Base-by-base conservation (phyloP, 2,797 vertebrate genomes). In the Gadopsis marmoratus region DNA sequence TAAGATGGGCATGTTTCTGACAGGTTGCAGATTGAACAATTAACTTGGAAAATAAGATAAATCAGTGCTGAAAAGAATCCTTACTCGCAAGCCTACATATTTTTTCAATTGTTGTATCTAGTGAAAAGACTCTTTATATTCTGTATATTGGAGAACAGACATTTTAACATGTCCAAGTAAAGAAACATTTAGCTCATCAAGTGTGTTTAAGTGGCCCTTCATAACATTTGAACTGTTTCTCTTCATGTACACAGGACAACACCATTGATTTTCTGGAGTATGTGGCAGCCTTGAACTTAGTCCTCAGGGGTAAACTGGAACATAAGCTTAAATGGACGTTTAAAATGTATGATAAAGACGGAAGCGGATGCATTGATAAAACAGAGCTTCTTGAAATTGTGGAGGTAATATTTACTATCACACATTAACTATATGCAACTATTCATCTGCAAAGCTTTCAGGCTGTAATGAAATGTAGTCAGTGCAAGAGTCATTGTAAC, bases 231-330 rank as follows among this genome's bases (percentile, higher is more conserved):
- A 39, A 45, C 53, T 51, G 5, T 26, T 76, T 71, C 35, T 70
- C 7, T 48, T 21, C 66, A 16, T 81, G 45, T 81, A 16, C 23
- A 16, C 91, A 99, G 98, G 98, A 99, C 67, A 97, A 98, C 89
- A 99, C 97, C 78, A 99, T 99, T 1, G 98, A 98, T 91, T 99
- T 99, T 86, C 94, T 99, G 94, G 98, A 99, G 71, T 99, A 99
- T 0, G 97, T 98, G 7, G 98, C 98, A 39, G 97, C 97, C 66
- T 92, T 99, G 92, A 99, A 99, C 87, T 95, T 99, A 7, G 97
- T 99, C 77, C 93, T 99, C 66, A 92, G 97, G 81, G 98, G 97
- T 5, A 97, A 98, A 80, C 89, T 99, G 93, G 97, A 99, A 56
- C 98, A 99, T 88, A 99, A 98, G 88, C 95, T 98, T 43, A 97